Percentiles rank a stretch among this genome's conserved stretches.
These are phyloP conservation scores for Dicycla oo DNA, from an alignment of 2,888 invertebrate species.

Conservation along the genomic window DNA sequence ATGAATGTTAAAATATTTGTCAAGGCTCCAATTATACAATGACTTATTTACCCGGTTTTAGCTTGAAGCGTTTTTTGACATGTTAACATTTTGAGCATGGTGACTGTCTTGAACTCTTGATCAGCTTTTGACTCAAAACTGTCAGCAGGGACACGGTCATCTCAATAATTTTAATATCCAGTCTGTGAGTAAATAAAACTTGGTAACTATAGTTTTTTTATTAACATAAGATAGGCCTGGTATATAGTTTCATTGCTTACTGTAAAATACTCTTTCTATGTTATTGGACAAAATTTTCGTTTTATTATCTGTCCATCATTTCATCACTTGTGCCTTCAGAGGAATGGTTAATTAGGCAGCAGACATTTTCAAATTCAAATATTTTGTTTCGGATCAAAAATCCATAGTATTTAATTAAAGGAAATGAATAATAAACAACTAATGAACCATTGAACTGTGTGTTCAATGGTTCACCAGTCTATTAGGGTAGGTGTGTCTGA, in stretches of 20 bases:
- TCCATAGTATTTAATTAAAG: no score
- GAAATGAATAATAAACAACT: no score
- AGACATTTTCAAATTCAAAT: no score
- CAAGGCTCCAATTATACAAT: neutral
- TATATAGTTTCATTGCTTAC: neutral
- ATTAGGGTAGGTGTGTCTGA: no score
- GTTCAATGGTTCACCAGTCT: no score
- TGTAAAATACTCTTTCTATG: neutral
- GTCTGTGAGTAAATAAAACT: neutral
- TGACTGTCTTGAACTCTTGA: neutral
- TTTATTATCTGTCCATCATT: no score
- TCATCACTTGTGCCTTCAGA: no score
- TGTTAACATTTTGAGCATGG: neutral
- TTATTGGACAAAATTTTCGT: neutral
- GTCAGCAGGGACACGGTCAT: neutral
- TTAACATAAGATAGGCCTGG: neutral
- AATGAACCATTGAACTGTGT: no score
- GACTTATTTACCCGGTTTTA: no score
- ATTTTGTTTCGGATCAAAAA: no score
- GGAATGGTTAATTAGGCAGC: no score
- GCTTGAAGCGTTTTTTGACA: neutral
- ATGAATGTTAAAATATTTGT: neutral
- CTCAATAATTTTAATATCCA: neutral
- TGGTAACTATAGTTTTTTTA: neutral
- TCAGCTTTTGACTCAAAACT: neutral